These are phyloP conservation scores for Sebastes steindachneri DNA, from an alignment of 2,797 vertebrate species.

Conservation along the genomic window DNA sequence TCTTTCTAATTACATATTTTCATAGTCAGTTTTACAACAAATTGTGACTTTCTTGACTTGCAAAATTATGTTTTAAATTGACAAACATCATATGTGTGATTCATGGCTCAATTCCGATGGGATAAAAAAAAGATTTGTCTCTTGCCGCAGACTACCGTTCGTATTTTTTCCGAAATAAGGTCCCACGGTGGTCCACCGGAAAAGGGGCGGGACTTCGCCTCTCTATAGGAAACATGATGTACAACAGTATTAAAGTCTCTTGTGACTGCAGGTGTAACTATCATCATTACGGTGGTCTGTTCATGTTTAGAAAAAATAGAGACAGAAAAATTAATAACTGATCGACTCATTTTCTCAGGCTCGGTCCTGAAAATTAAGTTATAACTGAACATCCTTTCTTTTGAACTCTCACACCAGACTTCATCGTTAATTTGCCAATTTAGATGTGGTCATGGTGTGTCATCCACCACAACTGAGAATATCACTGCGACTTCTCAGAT, in stretches of 20 bases:
- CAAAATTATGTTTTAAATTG: too few species aligned
- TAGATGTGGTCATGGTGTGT: slow-evolving; percentile 9
- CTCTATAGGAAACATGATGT: slow-evolving; percentile 40
- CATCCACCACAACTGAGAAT: background rate
- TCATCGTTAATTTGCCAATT: background rate
- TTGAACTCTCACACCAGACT: background rate
- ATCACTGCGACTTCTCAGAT: background rate
- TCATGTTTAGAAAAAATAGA: slow-evolving; percentile 43
- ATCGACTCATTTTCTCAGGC: background rate
- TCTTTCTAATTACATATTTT: too few species aligned
- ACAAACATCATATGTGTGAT: too few species aligned
- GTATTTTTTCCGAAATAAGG: too few species aligned
- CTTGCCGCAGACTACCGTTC: too few species aligned
- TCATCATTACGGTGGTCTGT: slow-evolving; percentile 23
- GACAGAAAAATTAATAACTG: background rate
- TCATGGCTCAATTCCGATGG: too few species aligned
- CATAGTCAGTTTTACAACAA: too few species aligned
- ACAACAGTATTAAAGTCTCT: slow-evolving; percentile 54
- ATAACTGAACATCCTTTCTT: background rate
- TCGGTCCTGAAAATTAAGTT: slow-evolving; percentile 38
- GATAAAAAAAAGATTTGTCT: too few species aligned
- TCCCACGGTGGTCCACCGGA: too few species aligned
- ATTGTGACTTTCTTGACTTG: too few species aligned
- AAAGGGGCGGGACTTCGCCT: too few species aligned
- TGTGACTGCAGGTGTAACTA: slow-evolving; percentile 33